Base-by-base conservation (phyloP, 2,888 invertebrate species). In the Buathra laborator region DNA sequence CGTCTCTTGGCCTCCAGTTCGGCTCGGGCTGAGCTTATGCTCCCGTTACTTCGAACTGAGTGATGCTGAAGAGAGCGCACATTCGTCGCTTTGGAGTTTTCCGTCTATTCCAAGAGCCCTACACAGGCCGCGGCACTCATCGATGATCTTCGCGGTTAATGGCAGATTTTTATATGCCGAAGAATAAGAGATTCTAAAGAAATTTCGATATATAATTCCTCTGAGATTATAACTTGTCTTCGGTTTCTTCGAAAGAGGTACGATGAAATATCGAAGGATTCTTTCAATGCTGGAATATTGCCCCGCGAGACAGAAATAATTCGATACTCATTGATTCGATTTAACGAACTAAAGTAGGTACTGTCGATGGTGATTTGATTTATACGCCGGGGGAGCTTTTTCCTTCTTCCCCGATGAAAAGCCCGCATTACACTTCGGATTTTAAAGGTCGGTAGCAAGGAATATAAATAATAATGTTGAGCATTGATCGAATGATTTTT, bases 261-360 rank as follows among this genome's bases (percentile, higher is more conserved):
- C 56, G 9, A 24, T 44, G 46, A 37, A 32, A 46, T 59, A 72
- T 72, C 59, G 24, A 46, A 62, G 59, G 29, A 9, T 32, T 70
- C 62, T 48, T 48, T 24, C 29, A 29, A 74, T 3, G 5, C 43
- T n/a, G 72, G 48, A 7, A 19, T 16, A 16, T 32, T 14, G 32
- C 10, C 51, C 32, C 10, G 9, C 51, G 32, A 12, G 43, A 9
- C 16, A 19, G 10, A 44, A 32, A 43, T 44, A 72, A 72, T 59
- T 44, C 56, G 56, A 56, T 59, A 59, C 56, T 24, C 56, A 24
- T 56, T 72, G 43, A 59, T 72, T 44, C 44, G 44, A 72, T 44
- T 56, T 19, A 19, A 19, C 43, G 14, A 24, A 43, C 1, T 16
- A 9, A 12, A 37, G 56, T 2, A 19, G 12, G 19, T 43, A 19